Conservation (phyloP, 1,140 invertebrate species). For the Neuroterus valhalla region DNA sequence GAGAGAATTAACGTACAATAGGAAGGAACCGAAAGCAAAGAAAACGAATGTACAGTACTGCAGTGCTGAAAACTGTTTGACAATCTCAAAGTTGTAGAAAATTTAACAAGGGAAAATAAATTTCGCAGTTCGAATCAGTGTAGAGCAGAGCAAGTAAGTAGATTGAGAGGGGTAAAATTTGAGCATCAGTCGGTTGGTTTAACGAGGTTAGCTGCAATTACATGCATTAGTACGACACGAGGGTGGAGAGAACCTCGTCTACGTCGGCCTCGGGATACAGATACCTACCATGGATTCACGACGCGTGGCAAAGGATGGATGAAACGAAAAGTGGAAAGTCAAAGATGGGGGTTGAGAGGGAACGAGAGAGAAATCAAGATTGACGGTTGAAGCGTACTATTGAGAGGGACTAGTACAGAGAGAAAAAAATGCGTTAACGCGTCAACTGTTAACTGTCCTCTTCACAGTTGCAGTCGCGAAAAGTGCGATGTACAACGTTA, state of each 20-base stretch:
- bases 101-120: too few species aligned
- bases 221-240: constrained; percentile 70
- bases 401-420: constrained; percentile 26
- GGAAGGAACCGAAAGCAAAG: too few species aligned
- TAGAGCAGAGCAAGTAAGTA: constrained; percentile 11
- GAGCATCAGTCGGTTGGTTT: constrained; percentile 70
- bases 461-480: constrained; percentile 26
- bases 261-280: constrained; percentile 57
- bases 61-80: too few species aligned
- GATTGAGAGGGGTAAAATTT: constrained; percentile 58
- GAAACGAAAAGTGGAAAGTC: constrained; percentile 27
- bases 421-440: constrained; percentile 29
- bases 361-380: constrained; percentile 32
- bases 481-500: constrained; percentile 15
- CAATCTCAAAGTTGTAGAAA: too few species aligned
- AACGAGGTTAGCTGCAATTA: constrained; percentile 75
- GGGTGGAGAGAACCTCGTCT: constrained; percentile 57
- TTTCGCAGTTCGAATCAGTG: constrained; percentile 33
- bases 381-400: constrained; percentile 24
- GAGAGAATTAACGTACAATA: too few species aligned
- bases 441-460: constrained; percentile 17
- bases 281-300: constrained; percentile 50
- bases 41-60: too few species aligned
- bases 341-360: constrained; percentile 16
- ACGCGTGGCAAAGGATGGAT: constrained; percentile 40